Percentiles rank a stretch among this genome's conserved stretches.
These are phyloP conservation scores for Colostygia pectinataria DNA, from an alignment of 2,888 invertebrate genomes.

Conservation along the genomic window DNA sequence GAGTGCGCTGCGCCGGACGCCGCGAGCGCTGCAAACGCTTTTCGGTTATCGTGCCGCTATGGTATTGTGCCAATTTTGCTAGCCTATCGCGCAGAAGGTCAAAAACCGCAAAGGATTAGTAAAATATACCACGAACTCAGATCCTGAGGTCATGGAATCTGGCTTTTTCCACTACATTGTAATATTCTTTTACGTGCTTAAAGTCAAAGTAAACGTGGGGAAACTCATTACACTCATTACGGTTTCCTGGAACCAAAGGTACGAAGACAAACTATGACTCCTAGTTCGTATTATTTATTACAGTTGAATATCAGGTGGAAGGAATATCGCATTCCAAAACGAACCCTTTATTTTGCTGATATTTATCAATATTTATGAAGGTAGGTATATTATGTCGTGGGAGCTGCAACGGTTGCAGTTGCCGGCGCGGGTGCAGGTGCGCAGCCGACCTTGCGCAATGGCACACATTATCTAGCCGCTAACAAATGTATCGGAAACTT, in stretches of 20 bases:
- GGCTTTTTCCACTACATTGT: no score
- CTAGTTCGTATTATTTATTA: no score
- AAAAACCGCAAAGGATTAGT: not conserved
- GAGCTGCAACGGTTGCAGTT: constrained; percentile 70
- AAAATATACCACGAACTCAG: not conserved
- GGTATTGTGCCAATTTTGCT: constrained; percentile 24
- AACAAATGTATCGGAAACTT: constrained; percentile 72
- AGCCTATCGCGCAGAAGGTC: constrained; percentile 3
- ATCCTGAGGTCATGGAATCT: not conserved
- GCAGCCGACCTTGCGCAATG: constrained; percentile 76
- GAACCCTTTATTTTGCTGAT: constrained; percentile 54
- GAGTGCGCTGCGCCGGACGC: constrained; percentile 58
- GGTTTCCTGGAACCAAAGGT: no score
- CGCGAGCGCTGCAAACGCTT: constrained; percentile 61
- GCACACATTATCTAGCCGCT: constrained; percentile 63
- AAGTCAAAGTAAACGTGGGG: no score
- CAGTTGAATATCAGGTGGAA: constrained; percentile 48
- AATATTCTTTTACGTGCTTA: not conserved
- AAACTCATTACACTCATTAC: no score
- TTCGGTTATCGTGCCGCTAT: constrained; percentile 46
- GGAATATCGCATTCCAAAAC: constrained; percentile 46
- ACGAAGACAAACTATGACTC: no score
- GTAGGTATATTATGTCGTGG: constrained; percentile 56
- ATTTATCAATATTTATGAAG: constrained; percentile 53
- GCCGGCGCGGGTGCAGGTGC: constrained; percentile 61